A percentile compares a stretch with the other conserved stretches of the same genome.
Evolutionary conservation across 2,113 vertebrate species (phyloP).

Genomic region (Pelobates fuscus): DNA sequence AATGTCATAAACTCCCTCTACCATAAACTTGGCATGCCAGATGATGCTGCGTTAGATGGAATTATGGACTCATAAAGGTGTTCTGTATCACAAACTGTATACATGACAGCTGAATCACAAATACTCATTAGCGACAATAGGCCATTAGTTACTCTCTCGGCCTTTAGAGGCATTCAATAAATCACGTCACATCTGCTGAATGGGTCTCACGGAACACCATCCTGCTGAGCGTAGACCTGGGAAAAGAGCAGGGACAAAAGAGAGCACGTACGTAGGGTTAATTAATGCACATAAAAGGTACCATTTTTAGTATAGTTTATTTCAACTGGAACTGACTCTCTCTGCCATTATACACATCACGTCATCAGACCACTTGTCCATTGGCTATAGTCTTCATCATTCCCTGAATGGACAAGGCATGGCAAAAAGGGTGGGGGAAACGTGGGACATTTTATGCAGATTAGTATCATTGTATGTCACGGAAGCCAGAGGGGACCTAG

Average conservation of each 20-base stretch:
- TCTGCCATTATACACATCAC: constrained; percentile 10
- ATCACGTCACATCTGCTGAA: constrained; percentile 30
- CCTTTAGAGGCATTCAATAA: background rate
- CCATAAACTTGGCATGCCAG: no score
- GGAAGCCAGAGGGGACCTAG: constrained; percentile 30
- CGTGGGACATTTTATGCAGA: constrained; percentile 39
- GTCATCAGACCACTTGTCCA: constrained; percentile 19
- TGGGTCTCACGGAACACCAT: background rate
- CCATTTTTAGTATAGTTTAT: background rate
- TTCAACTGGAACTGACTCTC: constrained; percentile 4
- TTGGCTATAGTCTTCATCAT: background rate
- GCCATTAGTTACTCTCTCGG: background rate
- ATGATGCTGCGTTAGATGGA: no score
- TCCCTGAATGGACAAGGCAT: background rate
- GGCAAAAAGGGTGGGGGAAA: background rate
- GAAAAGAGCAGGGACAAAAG: constrained; percentile 6
- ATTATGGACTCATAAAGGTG: no score
- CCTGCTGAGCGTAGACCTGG: background rate
- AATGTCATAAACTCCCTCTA: no score
- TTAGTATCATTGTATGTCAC: constrained; percentile 28
- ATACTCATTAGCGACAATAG: background rate
- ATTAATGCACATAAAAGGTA: constrained; percentile 11
- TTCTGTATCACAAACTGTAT: background rate
- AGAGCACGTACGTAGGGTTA: background rate
- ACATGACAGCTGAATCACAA: background rate